These are phyloP conservation scores for Trissoscelio sp. DNA, from an alignment of 2,888 invertebrate genomes.

Conservation along the genomic window DNA sequence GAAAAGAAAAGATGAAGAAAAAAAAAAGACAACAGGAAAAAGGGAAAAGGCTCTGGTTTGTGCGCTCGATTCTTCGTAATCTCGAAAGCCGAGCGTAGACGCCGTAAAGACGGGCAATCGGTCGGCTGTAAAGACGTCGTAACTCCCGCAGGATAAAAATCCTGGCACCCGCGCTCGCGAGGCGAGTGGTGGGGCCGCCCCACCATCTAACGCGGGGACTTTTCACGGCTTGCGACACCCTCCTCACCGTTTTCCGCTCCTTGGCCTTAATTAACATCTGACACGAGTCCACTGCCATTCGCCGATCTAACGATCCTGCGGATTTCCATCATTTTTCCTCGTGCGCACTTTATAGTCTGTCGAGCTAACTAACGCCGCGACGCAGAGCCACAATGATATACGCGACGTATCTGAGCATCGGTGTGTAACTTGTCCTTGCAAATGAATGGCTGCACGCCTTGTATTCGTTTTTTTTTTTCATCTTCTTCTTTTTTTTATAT, in stretches of 20 bases:
- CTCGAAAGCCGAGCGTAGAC: conserved; percentile 39
- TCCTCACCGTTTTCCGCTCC: conserved; percentile 78
- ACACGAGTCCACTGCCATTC: conserved; percentile 77
- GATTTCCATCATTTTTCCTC: conserved; percentile 69
- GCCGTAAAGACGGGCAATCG: conserved; percentile 67
- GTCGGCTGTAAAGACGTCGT: conserved; percentile 75
- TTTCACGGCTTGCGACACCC: conserved; percentile 80
- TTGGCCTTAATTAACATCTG: conserved; percentile 83
- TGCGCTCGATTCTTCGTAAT: conserved; percentile 46
- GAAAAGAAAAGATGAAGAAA: neutral
- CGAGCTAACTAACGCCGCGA: conserved; percentile 55
- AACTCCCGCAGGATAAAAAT: conserved; percentile 79
- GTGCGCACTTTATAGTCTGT: conserved; percentile 64
- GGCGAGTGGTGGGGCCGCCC: conserved; percentile 49
- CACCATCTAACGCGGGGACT: conserved; percentile 61
- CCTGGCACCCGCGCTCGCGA: conserved; percentile 76
- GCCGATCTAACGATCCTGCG: conserved; percentile 71
- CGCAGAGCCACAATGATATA: conserved; percentile 55
- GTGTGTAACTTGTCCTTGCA: conserved; percentile 66
- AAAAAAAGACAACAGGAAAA: conserved; percentile 15
- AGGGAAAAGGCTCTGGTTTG: conserved; percentile 34
- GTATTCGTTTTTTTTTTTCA: conserved; percentile 54
- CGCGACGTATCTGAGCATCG: conserved; percentile 62
- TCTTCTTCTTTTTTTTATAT: conserved; percentile 46
- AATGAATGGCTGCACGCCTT: conserved; percentile 69